Percentiles rank a stretch among this genome's conserved stretches.
These are phyloP conservation scores for Polydrusus pterygomalis DNA, from an alignment of 2,888 invertebrate species.

Conservation along the genomic window DNA sequence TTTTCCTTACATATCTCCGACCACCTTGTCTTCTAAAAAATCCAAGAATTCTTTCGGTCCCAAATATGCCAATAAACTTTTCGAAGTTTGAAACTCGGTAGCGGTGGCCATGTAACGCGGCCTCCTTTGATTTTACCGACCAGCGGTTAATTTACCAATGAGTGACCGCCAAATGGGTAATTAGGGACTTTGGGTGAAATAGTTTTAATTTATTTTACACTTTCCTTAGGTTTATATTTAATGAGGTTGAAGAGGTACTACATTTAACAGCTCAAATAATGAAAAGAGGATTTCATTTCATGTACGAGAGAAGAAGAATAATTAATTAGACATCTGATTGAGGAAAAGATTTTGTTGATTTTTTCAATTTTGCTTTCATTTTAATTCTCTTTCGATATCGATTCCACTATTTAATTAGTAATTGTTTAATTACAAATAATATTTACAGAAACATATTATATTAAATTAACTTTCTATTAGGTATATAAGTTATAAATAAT, in stretches of 20 bases:
- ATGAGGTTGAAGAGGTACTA: constrained; percentile 26
- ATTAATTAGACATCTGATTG: too few species aligned
- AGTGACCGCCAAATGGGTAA: constrained; percentile 45
- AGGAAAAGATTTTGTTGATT: too few species aligned
- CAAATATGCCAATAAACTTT: constrained; percentile 48
- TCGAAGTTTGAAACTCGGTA: constrained; percentile 41
- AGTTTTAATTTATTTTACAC: constrained; percentile 44
- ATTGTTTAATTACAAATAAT: too few species aligned
- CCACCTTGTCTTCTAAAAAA: constrained; percentile 39
- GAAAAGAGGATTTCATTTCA: too few species aligned
- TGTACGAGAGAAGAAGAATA: too few species aligned
- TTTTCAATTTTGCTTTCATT: too few species aligned
- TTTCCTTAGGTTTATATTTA: constrained; percentile 16
- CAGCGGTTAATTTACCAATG: constrained; percentile 45
- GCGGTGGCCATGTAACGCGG: constrained; percentile 36
- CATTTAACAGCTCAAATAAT: neutral
- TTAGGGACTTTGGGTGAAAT: constrained; percentile 39
- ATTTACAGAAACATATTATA: too few species aligned
- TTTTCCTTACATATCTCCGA: constrained; percentile 39
- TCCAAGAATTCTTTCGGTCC: constrained; percentile 25
- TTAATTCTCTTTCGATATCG: too few species aligned
- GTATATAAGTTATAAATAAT: too few species aligned
- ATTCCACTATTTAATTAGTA: too few species aligned
- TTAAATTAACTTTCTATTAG: too few species aligned
- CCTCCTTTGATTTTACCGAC: constrained; percentile 32